Evolutionary conservation across 2,888 invertebrate species (phyloP).

Genomic region (Chironomus riparius): DNA sequence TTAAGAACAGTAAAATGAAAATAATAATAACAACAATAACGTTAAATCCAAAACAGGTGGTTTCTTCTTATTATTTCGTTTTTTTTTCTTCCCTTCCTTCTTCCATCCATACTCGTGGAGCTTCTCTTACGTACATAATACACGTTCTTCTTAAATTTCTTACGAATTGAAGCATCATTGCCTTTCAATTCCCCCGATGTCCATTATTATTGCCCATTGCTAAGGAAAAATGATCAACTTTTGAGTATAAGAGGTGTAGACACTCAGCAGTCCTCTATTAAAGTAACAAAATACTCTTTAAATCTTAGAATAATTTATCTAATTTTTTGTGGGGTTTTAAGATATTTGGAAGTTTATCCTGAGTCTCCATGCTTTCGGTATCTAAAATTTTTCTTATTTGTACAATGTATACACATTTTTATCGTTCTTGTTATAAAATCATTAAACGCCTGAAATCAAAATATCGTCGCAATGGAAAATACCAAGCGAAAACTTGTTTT

Average conservation of each 20-base stretch:
- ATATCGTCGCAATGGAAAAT: constrained; percentile 6
- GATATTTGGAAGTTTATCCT: no score
- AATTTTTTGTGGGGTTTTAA: no score
- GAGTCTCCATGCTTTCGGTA: no score
- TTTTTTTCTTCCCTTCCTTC: background rate
- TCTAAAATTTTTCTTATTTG: no score
- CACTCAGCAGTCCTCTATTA: no score
- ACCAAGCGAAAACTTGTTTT: background rate
- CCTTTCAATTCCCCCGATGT: background rate
- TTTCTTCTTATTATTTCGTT: constrained; percentile 19
- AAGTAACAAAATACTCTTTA: no score
- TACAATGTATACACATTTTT: background rate
- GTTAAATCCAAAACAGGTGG: constrained; percentile 15
- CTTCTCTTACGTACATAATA: background rate
- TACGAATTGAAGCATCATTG: background rate
- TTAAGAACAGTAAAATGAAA: background rate
- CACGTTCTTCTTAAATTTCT: background rate
- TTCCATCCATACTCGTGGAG: background rate
- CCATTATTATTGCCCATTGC: background rate
- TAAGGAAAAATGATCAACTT: no score
- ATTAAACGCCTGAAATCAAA: constrained; percentile 10
- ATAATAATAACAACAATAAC: background rate
- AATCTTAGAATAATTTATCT: no score
- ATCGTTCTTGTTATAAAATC: background rate
- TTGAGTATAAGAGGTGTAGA: no score